Evolutionary conservation across 1,140 invertebrate genomes (phyloP), one percentile per base, ranked within the genome.

Genomic region (Pararge aegeria): DNA sequence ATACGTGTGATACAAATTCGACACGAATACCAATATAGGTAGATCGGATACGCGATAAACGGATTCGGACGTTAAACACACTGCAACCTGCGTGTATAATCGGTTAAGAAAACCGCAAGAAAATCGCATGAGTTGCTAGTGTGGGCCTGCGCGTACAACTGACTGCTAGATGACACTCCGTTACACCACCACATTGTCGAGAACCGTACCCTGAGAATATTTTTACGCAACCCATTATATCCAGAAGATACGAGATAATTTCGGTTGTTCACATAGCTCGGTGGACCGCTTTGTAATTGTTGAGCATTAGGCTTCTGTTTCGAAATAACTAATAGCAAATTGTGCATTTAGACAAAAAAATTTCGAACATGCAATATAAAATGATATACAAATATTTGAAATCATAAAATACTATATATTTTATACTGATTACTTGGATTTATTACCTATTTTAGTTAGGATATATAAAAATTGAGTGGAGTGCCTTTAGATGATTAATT

Each of bases 181-280:
- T 62, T 62, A 44, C 60, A 62, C 60, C 52, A 61, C 59, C 50
- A 73, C 78, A 87, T 80, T 87, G 82, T 84, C 75, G 69, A 78
- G 61, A 66, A 70, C 80, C 77, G 83, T 80, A 84, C 81, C 78
- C 71, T 74, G 71, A 68, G 68, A 78, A 73, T 64, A 72, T 49
- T 63, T 83, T 88, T 88, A 76, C 83, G 83, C 83, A 88, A 88
- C 62, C 78, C 66, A 87, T 87, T 83, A 76, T 80, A 75, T 70
- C 73, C 64, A 78, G 78, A 78, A 83, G 73, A 83, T 75, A 74
- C 73, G 61, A 80, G 75, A 80, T 75, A 73, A 82, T 79, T 78
- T 76, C 46, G 30, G 27, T 55, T 55, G 51, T 55, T 61, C 58
- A 55, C 58, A 61, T 48, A 18, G 29, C 51, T 46, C 13, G 12